Evolutionary conservation across 1,140 invertebrate genomes (phyloP), one percentile per base, ranked within the genome.

Genomic region (Adelges cooleyi): DNA sequence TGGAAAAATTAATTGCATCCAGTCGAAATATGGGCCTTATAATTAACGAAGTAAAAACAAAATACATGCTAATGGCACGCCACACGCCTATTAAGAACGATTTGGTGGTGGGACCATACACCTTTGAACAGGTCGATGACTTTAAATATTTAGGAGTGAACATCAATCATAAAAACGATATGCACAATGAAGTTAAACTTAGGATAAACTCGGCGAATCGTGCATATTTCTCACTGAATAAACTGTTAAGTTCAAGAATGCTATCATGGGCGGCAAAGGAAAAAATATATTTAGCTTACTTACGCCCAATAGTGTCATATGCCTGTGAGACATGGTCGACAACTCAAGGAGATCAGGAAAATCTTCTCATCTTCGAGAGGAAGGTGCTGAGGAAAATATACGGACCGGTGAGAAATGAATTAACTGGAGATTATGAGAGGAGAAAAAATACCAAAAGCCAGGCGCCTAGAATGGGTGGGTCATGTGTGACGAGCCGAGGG

Each of bases 141-240:
- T 62, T 62, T 44, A 62, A 65, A 48, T 65, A 65, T 17, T 46
- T 65, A 10, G 40, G 40, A 0, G 22, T 48, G 11, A 65, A 50
- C 27, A 3, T 50, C 20, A 50, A 50, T 27, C 22, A 50, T 50
- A 50, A 1, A 23, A 50, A 50, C n/a, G 48, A 50, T 49, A 49
- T 49, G 46, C 17, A 49, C 46, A 49, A 49, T 49, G 46, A 49
- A 49, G 9, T 49, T 23, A 49, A 49, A 49, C 20, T 49, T 49
- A 49, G 4, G 46, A 49, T 49, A 49, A 49, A 49, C 46, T 49
- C 46, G 46, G 20, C 20, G 46, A 49, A 49, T 23, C 11, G 20
- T 23, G 20, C 20, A n/a, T 50, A 27, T 50, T 50, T 23, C 46
- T 49, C 46, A 50, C 48, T 50, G 11, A 50, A 50, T 50, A 50